Evolutionary conservation across 2,113 vertebrate species (phyloP).

Genomic region (Trichomycterus rosablanca): DNA sequence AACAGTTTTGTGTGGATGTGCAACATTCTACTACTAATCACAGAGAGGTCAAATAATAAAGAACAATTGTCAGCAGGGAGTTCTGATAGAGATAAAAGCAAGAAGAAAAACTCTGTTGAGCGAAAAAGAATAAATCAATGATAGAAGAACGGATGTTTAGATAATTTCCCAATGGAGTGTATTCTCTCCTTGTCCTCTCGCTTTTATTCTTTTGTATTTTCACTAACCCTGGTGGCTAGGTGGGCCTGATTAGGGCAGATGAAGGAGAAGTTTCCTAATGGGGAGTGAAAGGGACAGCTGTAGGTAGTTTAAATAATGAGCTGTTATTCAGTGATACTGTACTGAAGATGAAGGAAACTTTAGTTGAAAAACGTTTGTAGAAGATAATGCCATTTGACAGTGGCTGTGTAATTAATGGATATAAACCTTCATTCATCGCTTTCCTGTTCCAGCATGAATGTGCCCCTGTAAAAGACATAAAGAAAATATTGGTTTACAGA

Average conservation of each 20-base stretch:
- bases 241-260: slow-evolving; percentile 28
- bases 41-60: slow-evolving; percentile 10
- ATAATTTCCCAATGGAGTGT: slow-evolving; percentile 3
- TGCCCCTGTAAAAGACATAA: too few species aligned
- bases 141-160: slow-evolving; percentile 15
- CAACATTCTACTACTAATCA: not conserved
- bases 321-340: too few species aligned
- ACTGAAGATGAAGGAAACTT: too few species aligned
- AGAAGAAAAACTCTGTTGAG: slow-evolving; percentile 1
- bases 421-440: too few species aligned
- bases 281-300: slow-evolving; percentile 33
- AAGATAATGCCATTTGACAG: too few species aligned
- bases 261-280: slow-evolving; percentile 23
- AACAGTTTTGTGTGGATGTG: not conserved
- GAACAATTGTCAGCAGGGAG: not conserved
- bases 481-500: too few species aligned
- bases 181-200: slow-evolving; percentile 1
- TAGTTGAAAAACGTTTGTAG: too few species aligned
- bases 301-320: slow-evolving; percentile 25
- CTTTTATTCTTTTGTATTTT: not conserved
- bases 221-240: slow-evolving; percentile 7
- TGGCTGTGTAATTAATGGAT: too few species aligned
- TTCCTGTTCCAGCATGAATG: too few species aligned
- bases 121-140: slow-evolving; percentile 14
- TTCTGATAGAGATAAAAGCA: slow-evolving; percentile 12